These are phyloP conservation scores for Leptopilina syphax DNA, from an alignment of 2,888 invertebrate species.

Conservation along the genomic window DNA sequence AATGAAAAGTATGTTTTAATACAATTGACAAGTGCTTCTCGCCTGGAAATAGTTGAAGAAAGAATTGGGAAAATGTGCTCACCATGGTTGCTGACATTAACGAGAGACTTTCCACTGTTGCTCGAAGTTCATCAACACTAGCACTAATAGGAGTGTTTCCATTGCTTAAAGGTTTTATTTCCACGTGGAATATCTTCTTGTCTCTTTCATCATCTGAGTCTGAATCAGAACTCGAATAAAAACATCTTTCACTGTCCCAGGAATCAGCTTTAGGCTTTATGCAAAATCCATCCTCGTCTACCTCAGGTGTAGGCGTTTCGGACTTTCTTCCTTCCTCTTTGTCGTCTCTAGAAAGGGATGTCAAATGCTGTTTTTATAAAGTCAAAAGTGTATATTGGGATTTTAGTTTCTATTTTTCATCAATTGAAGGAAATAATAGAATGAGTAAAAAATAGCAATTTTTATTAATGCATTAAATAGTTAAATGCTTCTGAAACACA, in stretches of 20 bases:
- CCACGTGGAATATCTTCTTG: constrained; percentile 90
- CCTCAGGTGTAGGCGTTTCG: constrained; percentile 83
- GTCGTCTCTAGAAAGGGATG: constrained; percentile 80
- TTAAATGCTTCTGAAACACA: no score
- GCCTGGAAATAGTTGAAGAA: not conserved
- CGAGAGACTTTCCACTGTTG: constrained; percentile 94
- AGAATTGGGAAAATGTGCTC: constrained; percentile 59
- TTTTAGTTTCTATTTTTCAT: no score
- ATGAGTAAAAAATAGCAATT: no score
- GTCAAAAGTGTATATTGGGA: no score
- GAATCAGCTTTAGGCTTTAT: constrained; percentile 90
- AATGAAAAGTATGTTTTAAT: constrained; percentile 45
- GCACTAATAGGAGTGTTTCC: constrained; percentile 93
- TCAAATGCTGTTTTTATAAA: no score
- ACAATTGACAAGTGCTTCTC: not conserved
- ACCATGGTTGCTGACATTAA: constrained; percentile 87
- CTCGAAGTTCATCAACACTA: constrained; percentile 95
- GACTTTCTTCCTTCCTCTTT: constrained; percentile 80
- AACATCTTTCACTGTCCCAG: constrained; percentile 88
- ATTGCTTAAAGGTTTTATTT: constrained; percentile 96
- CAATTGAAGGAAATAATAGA: no score
- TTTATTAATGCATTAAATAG: no score
- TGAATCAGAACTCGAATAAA: constrained; percentile 92
- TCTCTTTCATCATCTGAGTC: constrained; percentile 93
- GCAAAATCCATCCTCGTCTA: constrained; percentile 96